Evolutionary conservation across 2,113 vertebrate species (phyloP).

Genomic region (Ictalurus furcatus): DNA sequence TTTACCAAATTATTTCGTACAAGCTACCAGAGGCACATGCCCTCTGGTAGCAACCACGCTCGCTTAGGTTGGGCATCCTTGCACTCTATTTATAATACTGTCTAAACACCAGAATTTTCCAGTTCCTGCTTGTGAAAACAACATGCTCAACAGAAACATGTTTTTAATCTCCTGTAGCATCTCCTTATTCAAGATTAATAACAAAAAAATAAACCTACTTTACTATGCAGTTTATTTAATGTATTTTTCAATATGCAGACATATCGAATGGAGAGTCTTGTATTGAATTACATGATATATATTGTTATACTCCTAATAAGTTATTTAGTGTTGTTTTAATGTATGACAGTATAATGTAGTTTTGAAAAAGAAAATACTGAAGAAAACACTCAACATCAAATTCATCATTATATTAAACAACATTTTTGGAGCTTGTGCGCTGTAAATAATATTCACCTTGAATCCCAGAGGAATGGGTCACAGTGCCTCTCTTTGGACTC

Average conservation of each 20-base stretch:
- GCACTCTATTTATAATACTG: neutral
- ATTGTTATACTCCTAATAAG: neutral
- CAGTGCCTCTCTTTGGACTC: conserved; percentile 55
- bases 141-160: neutral
- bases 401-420: neutral
- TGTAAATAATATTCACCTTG: conserved; percentile 61
- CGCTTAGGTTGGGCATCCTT: neutral
- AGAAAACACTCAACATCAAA: neutral
- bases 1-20: neutral
- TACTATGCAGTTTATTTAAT: neutral
- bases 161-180: neutral
- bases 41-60: neutral
- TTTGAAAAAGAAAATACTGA: neutral
- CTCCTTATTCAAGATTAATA: neutral
- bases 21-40: neutral
- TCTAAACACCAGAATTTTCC: neutral
- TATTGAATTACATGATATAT: neutral
- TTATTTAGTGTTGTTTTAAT: neutral
- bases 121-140: neutral
- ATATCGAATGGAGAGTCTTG: neutral
- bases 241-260: neutral
- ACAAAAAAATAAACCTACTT: neutral
- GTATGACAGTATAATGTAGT: neutral
- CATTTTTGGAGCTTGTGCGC: neutral
- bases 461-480: conserved; percentile 59